phyloP scores from a whole-genome alignment of 2,113 vertebrate genomes.

The Jacana jacana region DNA sequence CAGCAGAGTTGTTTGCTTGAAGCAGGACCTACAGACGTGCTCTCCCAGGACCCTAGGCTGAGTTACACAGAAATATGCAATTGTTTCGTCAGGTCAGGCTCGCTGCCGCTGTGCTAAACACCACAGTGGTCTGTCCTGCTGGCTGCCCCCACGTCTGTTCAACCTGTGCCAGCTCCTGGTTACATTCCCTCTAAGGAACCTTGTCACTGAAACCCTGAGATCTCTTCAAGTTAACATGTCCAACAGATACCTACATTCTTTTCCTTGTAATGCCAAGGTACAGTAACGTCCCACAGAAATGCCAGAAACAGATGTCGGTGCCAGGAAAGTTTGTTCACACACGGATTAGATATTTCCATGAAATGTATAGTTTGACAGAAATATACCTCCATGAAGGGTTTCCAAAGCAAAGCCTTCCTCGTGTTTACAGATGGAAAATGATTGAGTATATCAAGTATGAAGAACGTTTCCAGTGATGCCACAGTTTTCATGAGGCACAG shows the following conservation, averaged over 20 bases:
- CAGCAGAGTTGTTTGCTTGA: conserved; percentile 39
- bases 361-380: neutral
- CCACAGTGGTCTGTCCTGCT: neutral
- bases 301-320: neutral
- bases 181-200: neutral
- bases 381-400: neutral
- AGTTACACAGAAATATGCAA: conserved; percentile 47
- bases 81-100: conserved; percentile 70
- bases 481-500: neutral
- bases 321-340: neutral
- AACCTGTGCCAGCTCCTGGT: neutral
- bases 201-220: neutral
- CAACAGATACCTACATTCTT: neutral
- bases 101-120: accelerated
- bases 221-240: neutral
- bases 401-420: neutral
- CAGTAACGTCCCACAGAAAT: neutral
- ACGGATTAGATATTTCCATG: neutral
- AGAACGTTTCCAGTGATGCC: neutral
- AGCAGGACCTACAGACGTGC: neutral
- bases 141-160: neutral
- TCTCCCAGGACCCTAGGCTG: neutral
- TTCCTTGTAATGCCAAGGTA: neutral
- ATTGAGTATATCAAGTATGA: neutral
- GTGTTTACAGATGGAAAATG: neutral